Conservation (phyloP, 2,797 vertebrate species). For the Myotis findleyi region DNA sequence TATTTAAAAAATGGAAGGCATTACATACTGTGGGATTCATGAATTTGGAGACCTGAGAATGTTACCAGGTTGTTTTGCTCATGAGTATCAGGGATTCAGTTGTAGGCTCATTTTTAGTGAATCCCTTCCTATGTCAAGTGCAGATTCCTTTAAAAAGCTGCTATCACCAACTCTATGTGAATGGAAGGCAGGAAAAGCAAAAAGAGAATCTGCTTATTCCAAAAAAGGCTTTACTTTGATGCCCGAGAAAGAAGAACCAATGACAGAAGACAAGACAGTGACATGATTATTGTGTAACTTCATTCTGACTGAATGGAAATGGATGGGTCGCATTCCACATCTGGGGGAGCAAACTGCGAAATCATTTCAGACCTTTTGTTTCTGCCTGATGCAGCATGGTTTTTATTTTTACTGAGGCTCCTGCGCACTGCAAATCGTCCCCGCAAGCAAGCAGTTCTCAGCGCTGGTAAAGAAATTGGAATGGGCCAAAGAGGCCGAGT, state of each 20-base stretch:
- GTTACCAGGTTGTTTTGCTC: not conserved
- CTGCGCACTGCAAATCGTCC: conserved; percentile 34
- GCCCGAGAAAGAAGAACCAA: not conserved
- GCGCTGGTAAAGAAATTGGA: conserved; percentile 65
- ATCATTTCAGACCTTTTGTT: not conserved
- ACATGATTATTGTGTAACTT: not conserved
- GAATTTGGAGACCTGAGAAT: not conserved
- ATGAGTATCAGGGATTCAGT: not conserved
- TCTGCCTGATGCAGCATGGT: not conserved
- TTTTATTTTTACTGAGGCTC: conserved; percentile 58
- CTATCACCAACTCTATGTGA: not conserved
- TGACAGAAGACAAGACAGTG: not conserved
- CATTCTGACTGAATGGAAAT: not conserved
- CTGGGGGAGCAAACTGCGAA: not conserved
- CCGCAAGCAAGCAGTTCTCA: conserved; percentile 50
- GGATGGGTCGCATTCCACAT: not conserved
- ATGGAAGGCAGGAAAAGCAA: not conserved
- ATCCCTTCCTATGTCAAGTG: not conserved
- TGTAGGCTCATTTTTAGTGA: not conserved
- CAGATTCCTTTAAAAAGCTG: not conserved
- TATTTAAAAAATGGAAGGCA: not conserved
- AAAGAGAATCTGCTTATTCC: not conserved
- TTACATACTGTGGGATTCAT: not conserved
- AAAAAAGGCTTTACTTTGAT: not conserved
- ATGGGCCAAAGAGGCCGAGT: conserved; percentile 27